phyloP scores from a whole-genome alignment of 2,113 vertebrate genomes.

The Axis porcinus region DNA sequence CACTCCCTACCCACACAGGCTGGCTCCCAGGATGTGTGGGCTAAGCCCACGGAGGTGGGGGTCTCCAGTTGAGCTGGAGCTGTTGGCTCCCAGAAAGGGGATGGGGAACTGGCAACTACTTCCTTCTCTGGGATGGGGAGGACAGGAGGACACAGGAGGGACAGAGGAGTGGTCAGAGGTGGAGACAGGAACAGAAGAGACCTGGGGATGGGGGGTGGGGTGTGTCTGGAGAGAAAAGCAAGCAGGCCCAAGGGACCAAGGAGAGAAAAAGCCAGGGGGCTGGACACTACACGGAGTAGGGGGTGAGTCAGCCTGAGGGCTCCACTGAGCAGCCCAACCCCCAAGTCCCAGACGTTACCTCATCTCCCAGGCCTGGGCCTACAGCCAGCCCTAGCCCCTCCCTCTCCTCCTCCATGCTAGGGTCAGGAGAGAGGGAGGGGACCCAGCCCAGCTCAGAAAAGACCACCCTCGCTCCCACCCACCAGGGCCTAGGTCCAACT shows the following conservation, averaged over 20 bases:
- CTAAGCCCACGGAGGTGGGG: not conserved
- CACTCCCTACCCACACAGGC: not conserved
- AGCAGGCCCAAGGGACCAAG: not conserved
- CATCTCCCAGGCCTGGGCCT: conserved; percentile 16
- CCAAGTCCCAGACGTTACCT: conserved; percentile 62
- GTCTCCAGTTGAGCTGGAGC: not conserved
- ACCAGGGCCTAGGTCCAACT: conserved; percentile 18
- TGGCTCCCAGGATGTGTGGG: not conserved
- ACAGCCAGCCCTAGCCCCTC: conserved; percentile 57
- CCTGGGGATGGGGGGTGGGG: not conserved
- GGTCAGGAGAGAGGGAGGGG: conserved; percentile 57
- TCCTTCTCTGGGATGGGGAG: not conserved
- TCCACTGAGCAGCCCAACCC: conserved; percentile 58
- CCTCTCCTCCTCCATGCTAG: conserved; percentile 16
- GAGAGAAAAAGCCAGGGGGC: conserved; percentile 42
- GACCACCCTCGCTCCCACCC: conserved; percentile 36
- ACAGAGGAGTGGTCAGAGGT: not conserved
- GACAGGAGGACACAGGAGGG: not conserved
- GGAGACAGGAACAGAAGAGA: not conserved
- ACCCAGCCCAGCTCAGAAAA: conserved; percentile 16
- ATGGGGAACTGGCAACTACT: not conserved
- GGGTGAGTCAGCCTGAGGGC: conserved; percentile 68
- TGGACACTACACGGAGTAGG: conserved; percentile 28
- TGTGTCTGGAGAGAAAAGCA: not conserved
- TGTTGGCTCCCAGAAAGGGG: not conserved